Conservation (phyloP, 1,140 invertebrate genomes). For the Bombus sibiricus region DNA sequence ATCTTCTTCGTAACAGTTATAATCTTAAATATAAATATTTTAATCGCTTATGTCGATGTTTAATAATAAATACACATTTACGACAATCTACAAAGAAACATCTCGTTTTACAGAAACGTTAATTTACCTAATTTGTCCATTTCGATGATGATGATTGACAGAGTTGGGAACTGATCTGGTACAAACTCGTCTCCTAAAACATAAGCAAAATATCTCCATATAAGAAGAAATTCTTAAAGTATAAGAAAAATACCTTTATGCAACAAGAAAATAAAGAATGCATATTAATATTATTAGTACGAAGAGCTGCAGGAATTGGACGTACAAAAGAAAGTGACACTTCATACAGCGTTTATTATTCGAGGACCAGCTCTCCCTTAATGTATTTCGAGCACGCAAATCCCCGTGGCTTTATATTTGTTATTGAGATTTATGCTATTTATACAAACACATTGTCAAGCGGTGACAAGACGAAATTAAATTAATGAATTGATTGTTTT, state of each 20-base stretch:
- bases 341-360: background rate
- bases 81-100: too few species aligned
- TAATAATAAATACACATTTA: background rate
- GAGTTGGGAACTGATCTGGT: slow-evolving; percentile 60
- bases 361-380: background rate
- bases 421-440: slow-evolving; percentile 32
- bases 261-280: background rate
- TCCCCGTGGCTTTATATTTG: slow-evolving; percentile 38
- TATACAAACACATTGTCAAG: background rate
- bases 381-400: background rate
- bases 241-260: background rate
- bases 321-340: background rate
- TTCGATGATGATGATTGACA: slow-evolving; percentile 67
- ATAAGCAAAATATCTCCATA: background rate
- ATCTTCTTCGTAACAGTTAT: background rate
- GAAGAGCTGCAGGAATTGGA: background rate
- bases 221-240: background rate
- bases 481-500: slow-evolving; percentile 53
- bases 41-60: too few species aligned
- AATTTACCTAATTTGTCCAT: slow-evolving; percentile 75
- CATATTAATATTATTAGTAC: background rate
- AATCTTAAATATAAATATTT: background rate
- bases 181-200: slow-evolving; percentile 76
- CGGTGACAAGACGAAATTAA: slow-evolving; percentile 46
- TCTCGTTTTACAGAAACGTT: background rate